A percentile compares a stretch with the other conserved stretches of the same genome.
Evolutionary conservation across 1,140 invertebrate genomes (phyloP).

Genomic region (Pseudomyrmex flavicornis): DNA sequence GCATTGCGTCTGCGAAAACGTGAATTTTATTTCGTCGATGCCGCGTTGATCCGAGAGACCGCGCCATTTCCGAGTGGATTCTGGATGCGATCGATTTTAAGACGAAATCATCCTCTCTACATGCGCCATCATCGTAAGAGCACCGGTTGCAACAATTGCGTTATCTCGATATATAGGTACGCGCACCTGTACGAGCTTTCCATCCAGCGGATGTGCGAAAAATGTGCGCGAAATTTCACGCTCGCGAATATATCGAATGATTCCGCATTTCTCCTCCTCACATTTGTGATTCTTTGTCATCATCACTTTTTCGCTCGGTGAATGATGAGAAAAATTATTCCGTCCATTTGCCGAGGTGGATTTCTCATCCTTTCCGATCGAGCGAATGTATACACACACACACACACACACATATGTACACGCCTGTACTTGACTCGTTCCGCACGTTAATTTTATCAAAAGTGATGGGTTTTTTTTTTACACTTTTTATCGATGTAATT

Average conservation of each 20-base stretch:
- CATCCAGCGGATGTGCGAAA: background rate
- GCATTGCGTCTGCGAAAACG: no score
- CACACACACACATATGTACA: no score
- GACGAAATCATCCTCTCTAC: slow-evolving; percentile 17
- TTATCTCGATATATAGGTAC: slow-evolving; percentile 19
- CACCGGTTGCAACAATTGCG: slow-evolving; percentile 28
- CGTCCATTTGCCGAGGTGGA: slow-evolving; percentile 5
- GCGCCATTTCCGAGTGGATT: background rate
- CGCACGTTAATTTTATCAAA: slow-evolving; percentile 14
- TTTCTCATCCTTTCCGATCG: background rate
- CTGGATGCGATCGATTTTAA: slow-evolving; percentile 32
- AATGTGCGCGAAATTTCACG: slow-evolving; percentile 8
- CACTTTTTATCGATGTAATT: slow-evolving; percentile 10
- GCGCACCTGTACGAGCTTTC: no score
- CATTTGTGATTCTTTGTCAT: slow-evolving; percentile 39
- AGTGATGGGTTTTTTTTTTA: background rate
- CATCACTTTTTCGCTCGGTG: background rate
- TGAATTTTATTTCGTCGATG: slow-evolving; percentile 5
- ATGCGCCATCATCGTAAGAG: slow-evolving; percentile 7
- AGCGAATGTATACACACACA: background rate
- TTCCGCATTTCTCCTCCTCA: slow-evolving; percentile 14
- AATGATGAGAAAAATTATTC: slow-evolving; percentile 22
- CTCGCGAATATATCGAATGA: slow-evolving; percentile 6
- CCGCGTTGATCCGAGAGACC: background rate
- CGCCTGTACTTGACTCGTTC: background rate